These are phyloP conservation scores for Phasia obesa DNA, from an alignment of 2,888 invertebrate species.

Conservation along the genomic window DNA sequence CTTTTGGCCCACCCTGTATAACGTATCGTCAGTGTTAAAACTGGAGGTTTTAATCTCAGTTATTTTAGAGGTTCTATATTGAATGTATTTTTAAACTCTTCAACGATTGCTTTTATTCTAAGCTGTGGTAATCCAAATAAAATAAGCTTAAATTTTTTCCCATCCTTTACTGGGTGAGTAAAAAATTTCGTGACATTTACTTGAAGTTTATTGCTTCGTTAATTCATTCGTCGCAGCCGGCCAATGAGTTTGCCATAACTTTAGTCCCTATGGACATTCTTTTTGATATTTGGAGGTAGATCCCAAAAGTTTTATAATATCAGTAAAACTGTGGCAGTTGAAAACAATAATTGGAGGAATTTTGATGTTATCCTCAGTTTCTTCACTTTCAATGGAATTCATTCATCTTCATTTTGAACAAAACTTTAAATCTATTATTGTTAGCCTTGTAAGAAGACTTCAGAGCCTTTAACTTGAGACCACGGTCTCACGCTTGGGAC, in stretches of 20 bases:
- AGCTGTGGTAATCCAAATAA: conserved; percentile 15
- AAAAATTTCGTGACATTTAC: neutral
- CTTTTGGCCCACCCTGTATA: too few species aligned
- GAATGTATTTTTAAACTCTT: neutral
- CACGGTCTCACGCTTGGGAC: neutral
- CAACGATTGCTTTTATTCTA: neutral
- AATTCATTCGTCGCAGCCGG: neutral
- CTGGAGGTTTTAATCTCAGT: neutral
- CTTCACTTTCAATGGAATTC: neutral
- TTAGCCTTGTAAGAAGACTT: neutral
- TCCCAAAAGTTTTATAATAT: conserved; percentile 9
- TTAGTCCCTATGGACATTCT: conserved; percentile 23
- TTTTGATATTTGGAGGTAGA: conserved; percentile 10
- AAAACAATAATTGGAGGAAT: conserved; percentile 33
- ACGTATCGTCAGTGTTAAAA: neutral
- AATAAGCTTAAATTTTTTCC: conserved; percentile 9
- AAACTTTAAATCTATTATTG: too few species aligned
- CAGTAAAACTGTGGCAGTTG: neutral
- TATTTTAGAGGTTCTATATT: neutral
- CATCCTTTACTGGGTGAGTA: conserved; percentile 8
- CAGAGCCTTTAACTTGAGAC: neutral
- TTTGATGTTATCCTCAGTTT: neutral
- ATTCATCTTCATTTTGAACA: too few species aligned
- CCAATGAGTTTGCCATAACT: conserved; percentile 9
- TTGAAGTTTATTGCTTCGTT: neutral